Base-by-base conservation (phyloP, 2,797 vertebrate genomes). In the Gymnoscopelus braueri region DNA sequence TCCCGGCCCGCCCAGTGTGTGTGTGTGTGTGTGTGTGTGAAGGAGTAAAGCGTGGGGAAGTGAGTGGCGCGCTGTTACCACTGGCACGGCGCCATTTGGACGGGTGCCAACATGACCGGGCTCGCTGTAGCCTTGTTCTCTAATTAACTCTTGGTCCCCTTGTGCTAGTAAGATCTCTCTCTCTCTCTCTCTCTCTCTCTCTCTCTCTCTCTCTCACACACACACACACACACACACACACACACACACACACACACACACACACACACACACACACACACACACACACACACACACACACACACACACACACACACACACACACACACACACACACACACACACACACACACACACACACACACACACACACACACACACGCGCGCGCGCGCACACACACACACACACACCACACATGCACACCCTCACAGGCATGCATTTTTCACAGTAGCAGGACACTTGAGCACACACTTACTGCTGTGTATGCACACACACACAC, bases 51-150 rank as follows among this genome's bases (percentile, higher is more conserved):
- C 68, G 76, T 71, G 67, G 67, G 75, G 72, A 81, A 67, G 58
- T 15, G 3, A 13, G 29, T n/a, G 39, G 53, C 49, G 47, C n/a
- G 51, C 32, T 74, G 63, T 66, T 69, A 69, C 63, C 51, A 51
- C 61, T 84, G 89, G 86, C 81, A 56, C 59, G 4, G 1, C 3
- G 78, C 87, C 91, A 88, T 69, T 75, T 87, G 89, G 83, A 79
- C 26, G 26, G 32, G 58, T 75, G 84, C 88, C 91, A 85, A 56
- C 54, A 71, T 75, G 76, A 78, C 75, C 55, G 79, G 71, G 78
- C 67, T 26, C 26, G 15, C 24, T 68, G 60, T 29, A 54, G 49
- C 61, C 52, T 74, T 82, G 74, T 78, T 88, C 71, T 77, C 81
- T 76, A 82, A 85, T 87, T 85, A 82, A 82, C 82, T 83, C 74